A percentile compares a stretch with the other conserved stretches of the same genome.
Evolutionary conservation across 2,797 vertebrate species (phyloP).

Genomic region (Anabas testudineus): DNA sequence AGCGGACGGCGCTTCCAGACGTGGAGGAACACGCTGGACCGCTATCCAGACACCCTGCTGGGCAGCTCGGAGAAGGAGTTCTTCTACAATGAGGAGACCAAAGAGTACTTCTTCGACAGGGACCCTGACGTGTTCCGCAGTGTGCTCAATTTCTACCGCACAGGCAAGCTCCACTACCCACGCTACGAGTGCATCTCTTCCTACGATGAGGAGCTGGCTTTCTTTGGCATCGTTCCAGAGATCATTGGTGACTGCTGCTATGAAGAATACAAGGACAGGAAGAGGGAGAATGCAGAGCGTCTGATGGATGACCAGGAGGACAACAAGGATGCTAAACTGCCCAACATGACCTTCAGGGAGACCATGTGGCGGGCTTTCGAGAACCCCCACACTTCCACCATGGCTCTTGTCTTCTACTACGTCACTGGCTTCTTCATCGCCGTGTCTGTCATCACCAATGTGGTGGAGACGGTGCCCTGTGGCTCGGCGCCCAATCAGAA

Average conservation of each 20-base stretch:
- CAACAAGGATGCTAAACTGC: slow-evolving; percentile 93
- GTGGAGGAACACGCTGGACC: slow-evolving; percentile 98
- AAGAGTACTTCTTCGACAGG: slow-evolving; percentile 99
- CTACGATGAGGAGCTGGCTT: slow-evolving; percentile 96
- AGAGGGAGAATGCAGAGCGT: slow-evolving; percentile 94
- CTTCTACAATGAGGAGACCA: slow-evolving; percentile 98
- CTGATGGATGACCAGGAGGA: slow-evolving; percentile 98
- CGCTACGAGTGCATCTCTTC: slow-evolving; percentile 97
- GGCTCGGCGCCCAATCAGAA: slow-evolving; percentile 89
- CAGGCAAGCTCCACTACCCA: slow-evolving; percentile 97
- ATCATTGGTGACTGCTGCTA: slow-evolving; percentile 99
- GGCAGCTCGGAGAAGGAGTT: slow-evolving; percentile 99
- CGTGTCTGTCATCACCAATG: slow-evolving; percentile 97
- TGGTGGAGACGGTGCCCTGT: slow-evolving; percentile 98
- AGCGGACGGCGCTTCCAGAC: slow-evolving; percentile 97
- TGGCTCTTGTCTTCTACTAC: slow-evolving; percentile 99
- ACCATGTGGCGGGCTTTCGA: slow-evolving; percentile 99
- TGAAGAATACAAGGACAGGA: slow-evolving; percentile 99
- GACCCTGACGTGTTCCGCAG: slow-evolving; percentile 96
- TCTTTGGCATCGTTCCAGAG: slow-evolving; percentile 97
- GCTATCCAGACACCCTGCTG: slow-evolving; percentile 96
- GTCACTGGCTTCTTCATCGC: slow-evolving; percentile 99
- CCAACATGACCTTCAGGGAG: slow-evolving; percentile 94
- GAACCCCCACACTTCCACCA: slow-evolving; percentile 99
- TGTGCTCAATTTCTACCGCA: slow-evolving; percentile 98